Evolutionary conservation across 1,140 invertebrate species (phyloP), one percentile per base, ranked within the genome.

Genomic region (Lucilia sericata): DNA sequence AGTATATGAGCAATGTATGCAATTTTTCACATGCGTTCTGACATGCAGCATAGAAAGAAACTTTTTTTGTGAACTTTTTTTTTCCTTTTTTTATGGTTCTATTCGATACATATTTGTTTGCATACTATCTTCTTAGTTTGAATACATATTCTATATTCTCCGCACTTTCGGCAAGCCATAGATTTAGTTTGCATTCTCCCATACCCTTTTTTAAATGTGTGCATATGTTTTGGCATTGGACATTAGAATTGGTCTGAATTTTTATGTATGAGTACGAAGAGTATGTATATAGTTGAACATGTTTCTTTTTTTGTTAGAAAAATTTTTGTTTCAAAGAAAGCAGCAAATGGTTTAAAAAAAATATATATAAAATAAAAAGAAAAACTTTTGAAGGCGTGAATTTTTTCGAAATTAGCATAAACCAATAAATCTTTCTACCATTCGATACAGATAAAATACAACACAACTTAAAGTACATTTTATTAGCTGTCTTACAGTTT

Each of bases 11-110:
- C 21, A 9, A 60, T 60, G 19, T 25, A 70, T 21, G 76, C 42
- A 80, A 80, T 80, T 51, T 80, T 80, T 51, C 76, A 80, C 76
- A 80, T 80, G 76, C 76, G 42, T 80, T 80, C 42, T 80, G 76
- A 80, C 76, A 80, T 17, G 75, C 75, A 80, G 9, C 42, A 80
- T 19, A 70, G 19, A 70, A 12, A 70, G 9, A 70, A 25, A 70
- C 19, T 10, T 70, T 70, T 70, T 70, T 30, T 30, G 25, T 30
- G 25, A 30, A 30, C 25, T 30, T 30, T 30, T 30, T 30, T 30
- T 30, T 30, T 30, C 25, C 25, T 30, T 30, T 60, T 60, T 70
- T 70, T 70, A 9, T 55, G 51, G 51, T 30, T 30, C 25, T 30
- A 30, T 30, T 2, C 25, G 42, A 42, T 42, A 42, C 10, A 60